Percentiles rank a stretch among this genome's conserved stretches.
Conservation (phyloP, 1,140 invertebrate genomes). For the Magallana ariakensis region DNA sequence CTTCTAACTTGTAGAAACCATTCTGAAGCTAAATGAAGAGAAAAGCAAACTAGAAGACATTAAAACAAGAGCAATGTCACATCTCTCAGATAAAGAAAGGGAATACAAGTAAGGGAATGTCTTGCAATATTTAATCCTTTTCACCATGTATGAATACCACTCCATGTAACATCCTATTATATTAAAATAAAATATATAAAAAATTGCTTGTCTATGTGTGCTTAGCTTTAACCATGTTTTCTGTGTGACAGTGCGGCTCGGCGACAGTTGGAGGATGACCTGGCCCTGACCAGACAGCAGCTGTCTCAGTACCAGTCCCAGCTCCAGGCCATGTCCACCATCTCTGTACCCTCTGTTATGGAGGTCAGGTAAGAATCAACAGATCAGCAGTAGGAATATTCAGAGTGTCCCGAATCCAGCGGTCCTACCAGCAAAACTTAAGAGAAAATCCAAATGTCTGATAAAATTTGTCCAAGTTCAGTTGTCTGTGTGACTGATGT, state of each 20-base stretch:
- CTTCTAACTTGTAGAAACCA: slow-evolving; percentile 45
- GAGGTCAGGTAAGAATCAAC: slow-evolving; percentile 55
- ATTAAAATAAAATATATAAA: not conserved
- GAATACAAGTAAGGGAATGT: slow-evolving; percentile 48
- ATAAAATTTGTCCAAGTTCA: no score
- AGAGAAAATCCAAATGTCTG: no score
- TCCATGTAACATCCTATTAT: not conserved
- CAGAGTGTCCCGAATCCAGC: no score
- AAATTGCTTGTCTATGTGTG: not conserved
- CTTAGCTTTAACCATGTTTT: not conserved
- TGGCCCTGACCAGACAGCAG: slow-evolving; percentile 59
- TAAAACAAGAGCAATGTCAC: slow-evolving; percentile 58
- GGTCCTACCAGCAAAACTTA: no score
- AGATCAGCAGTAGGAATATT: not conserved
- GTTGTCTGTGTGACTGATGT: no score
- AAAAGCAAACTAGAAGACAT: slow-evolving; percentile 63
- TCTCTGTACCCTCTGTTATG: slow-evolving; percentile 58
- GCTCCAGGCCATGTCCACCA: slow-evolving; percentile 52
- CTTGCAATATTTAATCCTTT: no score
- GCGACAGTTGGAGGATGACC: slow-evolving; percentile 64
- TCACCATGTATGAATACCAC: no score
- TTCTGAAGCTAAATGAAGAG: slow-evolving; percentile 56
- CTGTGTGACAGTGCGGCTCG: slow-evolving; percentile 47
- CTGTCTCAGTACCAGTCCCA: slow-evolving; percentile 58
- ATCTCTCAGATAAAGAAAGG: slow-evolving; percentile 62